Base-by-base conservation (phyloP, 1,140 invertebrate species). In the Frieseomelitta varia region DNA sequence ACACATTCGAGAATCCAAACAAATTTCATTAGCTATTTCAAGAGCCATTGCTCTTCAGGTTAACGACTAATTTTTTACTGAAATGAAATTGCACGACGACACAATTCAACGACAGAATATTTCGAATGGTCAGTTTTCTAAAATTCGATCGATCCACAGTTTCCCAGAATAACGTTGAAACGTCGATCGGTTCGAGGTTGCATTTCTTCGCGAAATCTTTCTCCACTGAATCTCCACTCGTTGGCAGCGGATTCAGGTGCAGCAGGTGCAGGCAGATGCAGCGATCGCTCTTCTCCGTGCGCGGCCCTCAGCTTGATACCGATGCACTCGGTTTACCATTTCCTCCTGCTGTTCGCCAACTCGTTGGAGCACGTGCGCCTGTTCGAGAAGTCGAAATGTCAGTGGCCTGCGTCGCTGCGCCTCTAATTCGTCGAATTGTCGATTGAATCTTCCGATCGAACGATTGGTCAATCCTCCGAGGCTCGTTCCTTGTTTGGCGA, bases 251-350 rank as follows among this genome's bases (percentile, higher is more conserved):
- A 67, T 27, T 61, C 77, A 65, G 63, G 34, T 51, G 56, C 85
- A 90, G 87, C 85, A 90, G 87, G 87, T 90, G 85, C 84, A 88
- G 30, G 63, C 63, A 39, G 77, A 73, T 76, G 61, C 55, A 87
- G 21, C 79, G 87, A 85, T 88, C 87, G 81, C 86, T n/a, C 78
- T 87, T 85, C 73, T 65, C 78, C 47, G 55, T 75, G 51, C 74
- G 8, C 80, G 21, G 51, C 17, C n/a, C 8, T n/a, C 19, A 27
- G 61, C 58, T 58, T 17, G 67, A 85, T 81, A 88, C 79, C 74
- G 17, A 85, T 82, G 63, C 87, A 75, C 19, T 76, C 81, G 39
- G 53, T 34, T 87, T 84, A 53, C 30, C 27, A 76, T 51, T 79
- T 85, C 84, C 71, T 85, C 58, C 63, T 85, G 53, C 63, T 77